Evolutionary conservation across 2,113 vertebrate genomes (phyloP), one percentile per base, ranked within the genome.

Genomic region (Entomyzon cyanotis): DNA sequence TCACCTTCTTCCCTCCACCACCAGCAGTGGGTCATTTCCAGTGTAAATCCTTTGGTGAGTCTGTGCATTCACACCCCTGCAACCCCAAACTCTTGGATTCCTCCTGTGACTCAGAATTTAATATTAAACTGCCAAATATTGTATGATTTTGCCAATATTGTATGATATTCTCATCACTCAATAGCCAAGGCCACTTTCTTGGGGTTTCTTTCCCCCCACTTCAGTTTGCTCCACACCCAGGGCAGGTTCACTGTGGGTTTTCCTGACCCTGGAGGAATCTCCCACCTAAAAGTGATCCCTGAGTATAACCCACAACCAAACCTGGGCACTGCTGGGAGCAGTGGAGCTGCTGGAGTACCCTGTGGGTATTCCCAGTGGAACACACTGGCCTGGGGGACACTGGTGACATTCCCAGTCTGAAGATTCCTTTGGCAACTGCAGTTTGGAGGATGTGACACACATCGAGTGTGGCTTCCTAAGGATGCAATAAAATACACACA

Each of bases 1-100:
- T 60, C 75, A 50, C 63, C 90, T 53, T 23, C 81, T 58, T 30
- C 20, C 65, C 74, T 42, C 49, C 30, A 12, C 19, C 27, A 12
- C 4, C 41, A 6, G 30, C 20, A 1, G 0, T 1, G 50, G 23
- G 56, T 62, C 35, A 14, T 39, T 71, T 28, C 23, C 24, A 7
- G 23, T 2, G 15, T 10, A 27, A 82, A 25, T 33, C 73, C 63
- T 42, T 44, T 0, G 0, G 6, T 1, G 5, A 63, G 11, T 70
- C 70, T 11, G 7, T 10, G 0, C 22, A 3, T n/a, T 58, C 56
- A 10, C 35, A 8, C 8, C 33, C 46, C 59, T 68, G 70, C 35
- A 25, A 42, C 35, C 28, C 12, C 15, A 59, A 67, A 44, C 46
- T 62, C 46, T 58, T 63, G 9, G 0, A 11, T 75, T 78, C 39